phyloP scores from a whole-genome alignment of 2,888 invertebrate genomes.

The Hypomecis atomaria region DNA sequence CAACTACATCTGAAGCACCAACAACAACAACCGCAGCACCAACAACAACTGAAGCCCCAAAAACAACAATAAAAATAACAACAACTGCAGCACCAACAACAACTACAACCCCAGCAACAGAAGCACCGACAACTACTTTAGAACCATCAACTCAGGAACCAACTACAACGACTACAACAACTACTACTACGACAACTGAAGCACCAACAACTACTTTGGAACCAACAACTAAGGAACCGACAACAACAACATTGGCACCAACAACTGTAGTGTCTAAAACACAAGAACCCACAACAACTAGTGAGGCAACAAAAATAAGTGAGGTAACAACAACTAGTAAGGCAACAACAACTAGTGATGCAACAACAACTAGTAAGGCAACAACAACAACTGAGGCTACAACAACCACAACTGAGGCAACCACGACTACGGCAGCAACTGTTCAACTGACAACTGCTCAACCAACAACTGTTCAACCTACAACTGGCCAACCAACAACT shows the following conservation, averaged over 20 bases:
- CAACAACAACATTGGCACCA: conserved; percentile 19
- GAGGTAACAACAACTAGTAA: conserved; percentile 10
- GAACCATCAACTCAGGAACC: conserved; percentile 14
- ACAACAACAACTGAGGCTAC: conserved; percentile 15
- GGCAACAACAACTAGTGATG: no score
- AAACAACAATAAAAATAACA: conserved; percentile 25
- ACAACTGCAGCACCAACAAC: conserved; percentile 10
- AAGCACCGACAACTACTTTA: conserved; percentile 3
- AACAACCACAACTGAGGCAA: conserved; percentile 12
- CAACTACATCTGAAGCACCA: conserved; percentile 21
- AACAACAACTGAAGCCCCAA: conserved; percentile 20
- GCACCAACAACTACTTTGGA: conserved; percentile 24
- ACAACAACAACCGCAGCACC: conserved; percentile 16
- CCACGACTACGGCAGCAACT: conserved; percentile 1
- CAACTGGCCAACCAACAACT: no score
- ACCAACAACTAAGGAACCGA: conserved; percentile 20
- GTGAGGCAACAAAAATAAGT: conserved; percentile 11
- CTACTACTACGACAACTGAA: conserved; percentile 28
- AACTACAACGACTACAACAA: conserved; percentile 20
- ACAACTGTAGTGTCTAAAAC: conserved; percentile 24
- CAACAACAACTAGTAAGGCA: conserved; percentile 17
- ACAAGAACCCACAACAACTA: conserved; percentile 20
- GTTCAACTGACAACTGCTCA: not conserved
- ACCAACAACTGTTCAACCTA: conserved; percentile 19
- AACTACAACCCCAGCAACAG: conserved; percentile 8